Evolutionary conservation across 2,888 invertebrate genomes (phyloP), one percentile per base, ranked within the genome.

Genomic region (Thysanoteuthis rhombus): DNA sequence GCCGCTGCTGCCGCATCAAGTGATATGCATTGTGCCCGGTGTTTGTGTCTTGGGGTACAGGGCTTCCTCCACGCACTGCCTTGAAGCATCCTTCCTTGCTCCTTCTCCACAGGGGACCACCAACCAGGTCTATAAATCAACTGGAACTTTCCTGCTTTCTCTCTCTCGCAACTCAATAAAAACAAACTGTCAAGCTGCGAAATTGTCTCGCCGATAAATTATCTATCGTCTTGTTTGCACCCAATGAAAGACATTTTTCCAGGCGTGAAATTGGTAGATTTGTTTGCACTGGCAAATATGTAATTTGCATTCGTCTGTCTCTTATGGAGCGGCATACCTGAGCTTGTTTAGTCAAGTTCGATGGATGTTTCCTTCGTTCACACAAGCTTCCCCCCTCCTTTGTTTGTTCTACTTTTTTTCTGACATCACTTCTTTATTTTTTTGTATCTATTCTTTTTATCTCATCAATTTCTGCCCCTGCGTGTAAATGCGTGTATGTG

Each of bases 181-280:
- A 75, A 75, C 75, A 75, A 75, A 75, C 75, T 75, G 75, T n/a
- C 75, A 75, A 75, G 75, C 36, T 75, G 75, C n/a, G 75, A 75
- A 75, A 75, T 75, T 75, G n/a, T 75, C 75, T 75, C 75, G n/a
- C 75, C 75, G n/a, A 75, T 75, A 75, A n/a, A 75, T 75, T 75
- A 75, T 75, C n/a, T 75, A 75, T 75, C 75, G 16, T 75, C 75
- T 75, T n/a, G n/a, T 75, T 75, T 75, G 75, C 75, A 75, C 75
- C 52, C 36, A 75, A n/a, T n/a, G 75, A 75, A 75, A 75, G 75
- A 75, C 75, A 75, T 75, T 75, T 75, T 75, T n/a, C 75, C 75
- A 75, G 16, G 75, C 75, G 75, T 75, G 75, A 75, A 75, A 75
- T 75, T 75, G 75, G 75, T 75, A 75, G 75, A 75, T 75, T 75